Base-by-base conservation (phyloP, 2,888 invertebrate species). In the Nebria salina region DNA sequence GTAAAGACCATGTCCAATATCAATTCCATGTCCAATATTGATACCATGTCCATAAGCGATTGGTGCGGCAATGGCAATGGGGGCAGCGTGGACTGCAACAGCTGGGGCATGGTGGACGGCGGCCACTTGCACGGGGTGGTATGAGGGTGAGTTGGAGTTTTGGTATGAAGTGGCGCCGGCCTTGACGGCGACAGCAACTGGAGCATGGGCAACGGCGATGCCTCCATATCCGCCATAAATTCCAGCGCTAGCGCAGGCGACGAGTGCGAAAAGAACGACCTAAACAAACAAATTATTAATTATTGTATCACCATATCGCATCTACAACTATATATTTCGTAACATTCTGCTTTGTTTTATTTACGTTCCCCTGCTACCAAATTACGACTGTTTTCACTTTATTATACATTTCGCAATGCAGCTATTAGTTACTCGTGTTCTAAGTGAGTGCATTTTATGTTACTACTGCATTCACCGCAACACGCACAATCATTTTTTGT, bases 181-280 rank as follows among this genome's bases (percentile, higher is more conserved):
- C 65, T 82, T 74, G 8, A 77, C 82, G 65, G 86, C 82, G 20
- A 84, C 85, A 73, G 86, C 86, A 20, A 87, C 87, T 8, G 88
- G 86, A 43, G 85, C 87, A 81, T 84, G 86, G n/a, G 87, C 81
- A 42, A 81, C 72, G 15, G 75, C 79, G n/a, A 73, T 15, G 76
- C 65, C 20, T 20, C 20, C 20, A 20, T 20, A 20, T 20, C 20
- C 65, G 20, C 81, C 65, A 76, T 80, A 65, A 66, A 82, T 79
- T 34, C 78, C 73, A 74, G 81, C 83, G 74, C 76, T 64, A 75
- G 82, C 84, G 34, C 83, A 87, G 81, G 88, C 89, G 83, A 88
- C 87, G 84, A 88, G 87, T 76, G 89, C 85, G 84, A 91, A 86
- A 87, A 92, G 89, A 81, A 90, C 89, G 84, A 92, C 87, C 92